Evolutionary conservation across 2,113 vertebrate species (phyloP).

Genomic region (Rousettus leschenaultii): DNA sequence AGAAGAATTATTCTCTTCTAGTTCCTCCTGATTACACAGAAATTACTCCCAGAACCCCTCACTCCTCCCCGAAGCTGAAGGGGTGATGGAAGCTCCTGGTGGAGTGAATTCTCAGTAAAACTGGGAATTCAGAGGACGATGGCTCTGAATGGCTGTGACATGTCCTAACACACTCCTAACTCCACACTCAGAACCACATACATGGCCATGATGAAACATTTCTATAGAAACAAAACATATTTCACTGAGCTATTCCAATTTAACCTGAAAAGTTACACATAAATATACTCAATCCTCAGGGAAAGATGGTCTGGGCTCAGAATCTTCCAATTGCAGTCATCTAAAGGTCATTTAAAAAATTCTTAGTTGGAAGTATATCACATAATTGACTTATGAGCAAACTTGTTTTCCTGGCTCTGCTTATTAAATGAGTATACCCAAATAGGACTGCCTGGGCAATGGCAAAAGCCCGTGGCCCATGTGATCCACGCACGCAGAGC

Average conservation of each 20-base stretch:
- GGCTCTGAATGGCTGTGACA: background rate
- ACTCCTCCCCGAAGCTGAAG: background rate
- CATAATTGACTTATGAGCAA: background rate
- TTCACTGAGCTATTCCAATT: background rate
- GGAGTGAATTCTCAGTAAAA: background rate
- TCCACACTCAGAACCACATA: background rate
- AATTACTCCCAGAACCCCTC: no score
- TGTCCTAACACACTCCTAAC: no score
- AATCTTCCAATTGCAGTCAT: background rate
- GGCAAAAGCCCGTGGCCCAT: fast-evolving
- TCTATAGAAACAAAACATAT: background rate
- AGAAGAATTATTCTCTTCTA: background rate
- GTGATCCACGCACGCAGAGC: background rate
- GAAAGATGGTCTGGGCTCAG: background rate
- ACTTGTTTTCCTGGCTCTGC: background rate
- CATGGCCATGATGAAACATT: background rate
- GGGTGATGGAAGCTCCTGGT: no score
- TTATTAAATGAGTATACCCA: background rate
- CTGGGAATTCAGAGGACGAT: no score
- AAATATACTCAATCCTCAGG: background rate
- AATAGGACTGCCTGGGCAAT: background rate
- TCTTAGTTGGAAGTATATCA: background rate
- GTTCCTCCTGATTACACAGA: background rate
- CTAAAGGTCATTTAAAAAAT: background rate
- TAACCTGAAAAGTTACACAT: background rate